These are phyloP conservation scores for Apocheima hispidaria DNA, from an alignment of 2,888 invertebrate species.

Conservation along the genomic window DNA sequence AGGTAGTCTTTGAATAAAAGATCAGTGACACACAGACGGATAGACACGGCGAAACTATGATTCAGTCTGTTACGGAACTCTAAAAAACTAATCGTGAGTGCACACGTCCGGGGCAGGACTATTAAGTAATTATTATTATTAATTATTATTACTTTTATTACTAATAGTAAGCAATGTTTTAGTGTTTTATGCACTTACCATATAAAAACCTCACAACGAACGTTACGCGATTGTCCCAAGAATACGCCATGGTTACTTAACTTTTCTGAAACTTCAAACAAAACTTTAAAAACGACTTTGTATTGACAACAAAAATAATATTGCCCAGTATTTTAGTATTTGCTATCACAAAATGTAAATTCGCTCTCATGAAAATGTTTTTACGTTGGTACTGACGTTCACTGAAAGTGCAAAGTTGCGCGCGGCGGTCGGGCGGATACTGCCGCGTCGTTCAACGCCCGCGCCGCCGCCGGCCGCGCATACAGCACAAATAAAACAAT, in stretches of 20 bases:
- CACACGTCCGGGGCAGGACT: too few relatives aligned
- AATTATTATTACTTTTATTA: too few relatives aligned
- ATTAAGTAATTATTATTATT: too few relatives aligned
- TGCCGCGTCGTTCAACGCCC: conserved; percentile 54
- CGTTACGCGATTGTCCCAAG: conserved; percentile 93
- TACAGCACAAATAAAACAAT: conserved; percentile 54
- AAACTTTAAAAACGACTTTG: conserved; percentile 13
- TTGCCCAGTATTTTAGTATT: not conserved
- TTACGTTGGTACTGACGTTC: conserved; percentile 18
- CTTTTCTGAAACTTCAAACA: conserved; percentile 34
- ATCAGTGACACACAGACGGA: too few relatives aligned
- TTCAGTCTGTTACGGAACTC: too few relatives aligned
- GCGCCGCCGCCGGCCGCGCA: conserved; percentile 58
- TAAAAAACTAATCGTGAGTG: too few relatives aligned
- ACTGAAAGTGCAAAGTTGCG: conserved; percentile 17
- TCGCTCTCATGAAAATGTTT: conserved; percentile 1
- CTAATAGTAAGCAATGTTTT: too few relatives aligned
- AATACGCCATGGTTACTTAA: conserved; percentile 88
- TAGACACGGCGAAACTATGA: too few relatives aligned
- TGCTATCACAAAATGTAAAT: conserved; percentile 6
- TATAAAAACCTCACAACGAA: conserved; percentile 93
- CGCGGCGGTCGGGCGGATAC: conserved; percentile 37
- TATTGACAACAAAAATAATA: not conserved
- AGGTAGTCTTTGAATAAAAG: too few relatives aligned
- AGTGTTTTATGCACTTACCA: conserved; percentile 85